Evolutionary conservation across 1,140 invertebrate genomes (phyloP), one percentile per base, ranked within the genome.

Genomic region (Ganaspis sp.): DNA sequence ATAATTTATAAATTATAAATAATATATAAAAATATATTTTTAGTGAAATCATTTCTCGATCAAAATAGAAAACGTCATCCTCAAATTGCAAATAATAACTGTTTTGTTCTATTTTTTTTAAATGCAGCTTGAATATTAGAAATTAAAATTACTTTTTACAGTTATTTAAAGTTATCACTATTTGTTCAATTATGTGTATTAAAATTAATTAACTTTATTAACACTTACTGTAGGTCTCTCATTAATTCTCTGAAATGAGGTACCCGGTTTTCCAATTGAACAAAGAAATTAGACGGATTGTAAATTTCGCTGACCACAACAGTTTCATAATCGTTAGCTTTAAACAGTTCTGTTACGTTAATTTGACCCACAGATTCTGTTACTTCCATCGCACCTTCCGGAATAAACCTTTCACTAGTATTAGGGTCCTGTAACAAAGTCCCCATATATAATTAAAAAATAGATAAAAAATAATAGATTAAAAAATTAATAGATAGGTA

Each of bases 251-350:
- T 70, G 38, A 89, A 84, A 21, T 19, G 53, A 3, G 38, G 71
- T 29, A 19, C 45, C 12, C 84, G 85, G 58, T 84, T 78, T 1
- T 76, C 23, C 12, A 87, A 78, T 8, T 83, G 82, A 70, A 90
- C 76, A 88, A 88, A 91, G 40, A 91, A 91, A 29, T 90, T 89
- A 0, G 84, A 85, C 6, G 90, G 90, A 42, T 85, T 83, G 54
- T 88, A 90, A 4, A 88, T 80, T 72, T 89, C 89, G 11, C 83
- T 72, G 70, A 90, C 37, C 34, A 81, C 38, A 37, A 83, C 58
- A 54, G 87, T 78, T 26, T 86, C 69, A 38, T 76, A 80, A 34
- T 70, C 70, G 8, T 82, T 38, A 1, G 69, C 38, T 2, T 64
- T 15, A 19, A 38, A 29, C 11, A 88, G 73, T 17, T 84, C 69